phyloP scores from a whole-genome alignment of 2,113 vertebrate species.

The Pluvialis apricaria region DNA sequence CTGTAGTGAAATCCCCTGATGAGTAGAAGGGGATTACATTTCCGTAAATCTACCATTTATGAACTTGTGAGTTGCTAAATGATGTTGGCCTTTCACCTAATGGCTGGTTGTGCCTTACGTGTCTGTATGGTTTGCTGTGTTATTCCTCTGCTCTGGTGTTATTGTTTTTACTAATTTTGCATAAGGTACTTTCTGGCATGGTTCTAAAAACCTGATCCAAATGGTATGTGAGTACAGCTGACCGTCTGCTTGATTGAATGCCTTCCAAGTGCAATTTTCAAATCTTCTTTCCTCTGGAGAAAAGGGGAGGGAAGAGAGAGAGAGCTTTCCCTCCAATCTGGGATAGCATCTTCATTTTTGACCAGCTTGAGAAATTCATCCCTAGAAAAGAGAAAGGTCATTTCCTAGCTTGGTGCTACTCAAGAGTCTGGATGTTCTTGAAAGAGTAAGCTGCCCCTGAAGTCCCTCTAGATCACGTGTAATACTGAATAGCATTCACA shows the following conservation, averaged over 20 bases:
- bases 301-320: background rate
- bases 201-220: constrained; percentile 61
- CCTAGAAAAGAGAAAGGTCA: background rate
- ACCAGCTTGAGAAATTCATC: background rate
- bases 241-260: constrained; percentile 54
- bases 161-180: constrained; percentile 52
- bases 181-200: constrained; percentile 57
- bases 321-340: background rate
- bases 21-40: constrained; percentile 64
- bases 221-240: constrained; percentile 45
- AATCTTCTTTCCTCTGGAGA: constrained; percentile 42
- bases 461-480: background rate
- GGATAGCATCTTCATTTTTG: background rate
- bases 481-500: background rate
- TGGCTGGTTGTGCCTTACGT: constrained; percentile 32
- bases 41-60: constrained; percentile 73
- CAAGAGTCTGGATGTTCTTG: background rate
- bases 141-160: constrained; percentile 52
- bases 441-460: background rate
- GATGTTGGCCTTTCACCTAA: constrained; percentile 65
- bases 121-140: constrained; percentile 49
- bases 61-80: constrained; percentile 67
- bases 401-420: background rate
- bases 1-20: constrained; percentile 63
- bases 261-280: constrained; percentile 65